Evolutionary conservation across 1,140 invertebrate species (phyloP).

Genomic region (Pomacea maculata): DNA sequence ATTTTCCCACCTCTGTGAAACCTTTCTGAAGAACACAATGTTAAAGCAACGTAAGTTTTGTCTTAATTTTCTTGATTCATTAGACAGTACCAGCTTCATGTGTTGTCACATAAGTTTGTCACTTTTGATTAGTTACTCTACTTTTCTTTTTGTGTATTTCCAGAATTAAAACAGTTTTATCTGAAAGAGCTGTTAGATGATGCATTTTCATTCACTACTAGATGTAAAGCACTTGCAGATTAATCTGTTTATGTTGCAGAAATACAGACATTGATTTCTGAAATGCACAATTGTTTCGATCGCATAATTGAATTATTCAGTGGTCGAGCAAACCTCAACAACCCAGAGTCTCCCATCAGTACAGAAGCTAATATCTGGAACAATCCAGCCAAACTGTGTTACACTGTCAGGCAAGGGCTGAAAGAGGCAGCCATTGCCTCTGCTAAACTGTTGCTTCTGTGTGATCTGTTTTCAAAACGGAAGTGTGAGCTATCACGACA

Average conservation of each 20-base stretch:
- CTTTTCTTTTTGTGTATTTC: no score
- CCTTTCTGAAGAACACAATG: slow-evolving; percentile 72
- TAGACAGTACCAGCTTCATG: no score
- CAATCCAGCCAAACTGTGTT: slow-evolving; percentile 71
- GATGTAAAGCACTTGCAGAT: not conserved
- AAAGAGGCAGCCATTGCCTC: slow-evolving; percentile 70
- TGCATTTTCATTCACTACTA: not conserved
- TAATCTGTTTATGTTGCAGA: slow-evolving; percentile 64
- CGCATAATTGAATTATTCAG: slow-evolving; percentile 71
- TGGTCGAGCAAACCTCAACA: slow-evolving; percentile 43
- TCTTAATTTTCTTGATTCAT: no score
- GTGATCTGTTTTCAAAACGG: slow-evolving; percentile 72
- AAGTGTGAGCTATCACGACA: slow-evolving; percentile 69
- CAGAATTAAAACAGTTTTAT: no score
- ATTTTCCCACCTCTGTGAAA: slow-evolving; percentile 70
- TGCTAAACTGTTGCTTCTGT: slow-evolving; percentile 71
- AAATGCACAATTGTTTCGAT: slow-evolving; percentile 72
- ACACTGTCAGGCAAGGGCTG: slow-evolving; percentile 71
- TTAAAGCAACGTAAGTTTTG: slow-evolving; percentile 72
- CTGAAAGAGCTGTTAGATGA: no score
- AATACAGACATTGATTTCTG: slow-evolving; percentile 72
- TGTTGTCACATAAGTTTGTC: no score
- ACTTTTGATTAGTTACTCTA: no score
- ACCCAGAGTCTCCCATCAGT: slow-evolving; percentile 38
- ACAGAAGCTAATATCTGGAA: slow-evolving; percentile 44